phyloP scores from a whole-genome alignment of 2,797 vertebrate genomes.

The Tokudaia muenninki region DNA sequence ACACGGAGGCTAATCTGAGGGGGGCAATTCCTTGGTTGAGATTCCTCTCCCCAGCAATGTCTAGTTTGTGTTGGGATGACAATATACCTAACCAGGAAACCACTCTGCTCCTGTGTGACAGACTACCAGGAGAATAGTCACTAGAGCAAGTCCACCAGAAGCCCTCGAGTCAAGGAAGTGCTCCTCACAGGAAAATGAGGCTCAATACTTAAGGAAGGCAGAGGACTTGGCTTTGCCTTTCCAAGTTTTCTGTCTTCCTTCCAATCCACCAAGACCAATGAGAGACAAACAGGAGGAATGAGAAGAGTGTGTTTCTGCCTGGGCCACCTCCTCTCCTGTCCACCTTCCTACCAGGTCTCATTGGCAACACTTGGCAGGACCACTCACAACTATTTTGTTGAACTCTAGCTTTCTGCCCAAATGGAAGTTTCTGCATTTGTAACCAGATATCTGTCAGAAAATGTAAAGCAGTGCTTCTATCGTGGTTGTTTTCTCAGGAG shows the following conservation, averaged over 20 bases:
- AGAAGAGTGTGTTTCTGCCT: neutral
- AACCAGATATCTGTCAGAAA: neutral
- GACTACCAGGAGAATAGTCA: neutral
- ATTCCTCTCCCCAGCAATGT: neutral
- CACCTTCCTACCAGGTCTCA: neutral
- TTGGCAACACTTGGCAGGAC: neutral
- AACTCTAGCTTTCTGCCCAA: neutral
- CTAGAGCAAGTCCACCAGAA: neutral
- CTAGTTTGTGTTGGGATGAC: neutral
- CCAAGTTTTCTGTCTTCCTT: neutral
- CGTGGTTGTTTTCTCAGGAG: constrained; percentile 89
- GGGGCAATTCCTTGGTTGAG: neutral
- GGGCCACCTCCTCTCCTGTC: neutral
- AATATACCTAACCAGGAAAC: neutral
- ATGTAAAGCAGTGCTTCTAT: neutral
- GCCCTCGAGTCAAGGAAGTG: neutral
- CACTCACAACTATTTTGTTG: neutral
- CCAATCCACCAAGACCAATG: neutral
- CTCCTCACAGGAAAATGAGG: neutral
- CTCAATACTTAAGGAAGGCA: neutral
- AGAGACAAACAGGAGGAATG: neutral
- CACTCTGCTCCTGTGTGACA: neutral
- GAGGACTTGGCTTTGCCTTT: neutral
- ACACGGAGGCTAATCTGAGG: neutral
- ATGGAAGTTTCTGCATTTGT: neutral